Conservation (phyloP, 1,140 invertebrate genomes). For the Drosophila fuyamai region DNA sequence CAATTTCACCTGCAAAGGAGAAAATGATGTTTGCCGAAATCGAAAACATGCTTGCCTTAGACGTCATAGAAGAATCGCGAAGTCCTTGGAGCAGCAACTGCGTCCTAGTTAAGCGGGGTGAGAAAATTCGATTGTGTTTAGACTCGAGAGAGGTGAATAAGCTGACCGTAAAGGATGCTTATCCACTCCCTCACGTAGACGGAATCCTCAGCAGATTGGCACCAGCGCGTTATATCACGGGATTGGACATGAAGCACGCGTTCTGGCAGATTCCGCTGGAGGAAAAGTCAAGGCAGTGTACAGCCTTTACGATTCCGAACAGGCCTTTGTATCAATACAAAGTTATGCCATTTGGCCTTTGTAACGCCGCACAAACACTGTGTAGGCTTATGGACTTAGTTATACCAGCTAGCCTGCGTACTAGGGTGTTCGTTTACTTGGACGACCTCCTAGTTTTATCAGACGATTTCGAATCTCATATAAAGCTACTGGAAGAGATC, state of each 20-base stretch:
- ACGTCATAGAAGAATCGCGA: constrained; percentile 1
- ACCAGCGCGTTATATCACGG: not conserved
- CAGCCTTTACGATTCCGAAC: not conserved
- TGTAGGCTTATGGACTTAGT: constrained; percentile 24
- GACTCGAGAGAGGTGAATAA: not conserved
- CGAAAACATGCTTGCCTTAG: not conserved
- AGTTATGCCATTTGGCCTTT: not conserved
- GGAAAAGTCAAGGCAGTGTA: not conserved
- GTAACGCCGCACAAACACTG: not conserved
- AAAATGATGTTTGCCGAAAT: constrained; percentile 20
- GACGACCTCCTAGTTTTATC: constrained; percentile 85
- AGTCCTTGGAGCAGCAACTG: constrained; percentile 42
- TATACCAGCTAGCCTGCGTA: constrained; percentile 16
- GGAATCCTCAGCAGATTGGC: not conserved
- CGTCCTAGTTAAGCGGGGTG: constrained; percentile 18
- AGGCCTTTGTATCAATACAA: not conserved
- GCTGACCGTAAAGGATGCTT: not conserved
- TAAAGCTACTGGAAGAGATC: constrained; percentile 48
- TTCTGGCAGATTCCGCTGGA: not conserved
- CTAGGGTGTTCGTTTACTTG: constrained; percentile 75
- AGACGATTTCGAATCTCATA: constrained; percentile 82
- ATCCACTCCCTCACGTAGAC: not conserved
- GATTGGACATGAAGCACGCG: not conserved
- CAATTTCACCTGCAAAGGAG: constrained; percentile 19
- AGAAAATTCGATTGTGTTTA: not conserved